Evolutionary conservation across 2,113 vertebrate genomes (phyloP), one percentile per base, ranked within the genome.

Genomic region (Blennius ocellaris): DNA sequence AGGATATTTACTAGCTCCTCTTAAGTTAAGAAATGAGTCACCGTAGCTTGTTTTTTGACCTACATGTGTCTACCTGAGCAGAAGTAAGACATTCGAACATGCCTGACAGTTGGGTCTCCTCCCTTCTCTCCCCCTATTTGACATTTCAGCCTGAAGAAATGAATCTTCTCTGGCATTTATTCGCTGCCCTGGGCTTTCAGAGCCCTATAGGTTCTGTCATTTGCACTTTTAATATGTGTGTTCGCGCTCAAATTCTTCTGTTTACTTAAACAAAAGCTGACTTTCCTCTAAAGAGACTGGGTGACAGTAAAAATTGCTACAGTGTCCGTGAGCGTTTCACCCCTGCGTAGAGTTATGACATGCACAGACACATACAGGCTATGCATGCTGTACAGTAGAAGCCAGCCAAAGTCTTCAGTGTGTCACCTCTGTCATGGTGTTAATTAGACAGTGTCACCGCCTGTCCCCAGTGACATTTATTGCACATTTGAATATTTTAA

Each of bases 401-500:
- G 68, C 70, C 78, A 85, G 78, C 87, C 80, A 83, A 84, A 85
- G 76, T 83, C 88, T 76, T 88, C 79, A 86, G 75, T 81, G 87
- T 91, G 90, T 92, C 93, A 94, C 91, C 92, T 93, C 92, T 92
- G 92, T 90, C 90, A 83, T 89, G 71, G 88, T 91, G 90, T 92
- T 94, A 94, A 94, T 95, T 93, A 94, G 91, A 91, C 90, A 78
- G 87, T 93, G 91, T 94, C 93, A 91, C 87, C 77, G 88, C 81
- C 87, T 90, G 84, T 91, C 90, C 89, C 92, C 83, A 82, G 84
- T 91, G 93, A 93, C 93, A 94, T 95, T 94, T 94, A 93, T 93
- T 92, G 90, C 93, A 93, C 82, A 93, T 95, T 94, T 94, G 91
- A 95, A 95, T 95, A 94, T 94, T 94, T 92, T 92, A 92, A 93